Conservation (phyloP, 1,140 invertebrate genomes). For the Alviniconcha marisindica region DNA sequence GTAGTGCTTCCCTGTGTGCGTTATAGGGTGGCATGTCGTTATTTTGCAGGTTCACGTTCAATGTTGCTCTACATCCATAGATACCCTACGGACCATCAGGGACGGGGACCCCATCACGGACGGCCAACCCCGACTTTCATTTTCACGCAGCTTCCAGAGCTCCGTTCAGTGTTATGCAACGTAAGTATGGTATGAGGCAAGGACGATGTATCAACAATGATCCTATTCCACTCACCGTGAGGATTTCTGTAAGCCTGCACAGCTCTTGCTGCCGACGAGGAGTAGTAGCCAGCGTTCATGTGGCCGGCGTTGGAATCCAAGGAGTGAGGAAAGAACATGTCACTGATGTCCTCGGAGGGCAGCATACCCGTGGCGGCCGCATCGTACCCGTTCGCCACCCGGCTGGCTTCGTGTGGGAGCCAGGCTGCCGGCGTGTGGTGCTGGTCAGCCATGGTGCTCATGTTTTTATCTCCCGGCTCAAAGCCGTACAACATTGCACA, state of each 20-base stretch:
- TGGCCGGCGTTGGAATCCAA: slow-evolving; percentile 55
- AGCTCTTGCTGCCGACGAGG: slow-evolving; percentile 47
- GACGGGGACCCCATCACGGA: too few relatives aligned
- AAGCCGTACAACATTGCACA: too few relatives aligned
- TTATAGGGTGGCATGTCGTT: too few relatives aligned
- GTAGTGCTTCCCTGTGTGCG: too few relatives aligned
- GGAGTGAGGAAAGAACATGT: slow-evolving; percentile 64
- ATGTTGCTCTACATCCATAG: too few relatives aligned
- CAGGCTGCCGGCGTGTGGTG: slow-evolving; percentile 55
- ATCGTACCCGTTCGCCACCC: slow-evolving; percentile 52
- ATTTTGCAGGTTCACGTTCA: too few relatives aligned
- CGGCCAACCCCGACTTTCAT: too few relatives aligned
- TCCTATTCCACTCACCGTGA: slow-evolving; percentile 55
- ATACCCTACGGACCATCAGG: too few relatives aligned
- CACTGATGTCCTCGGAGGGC: slow-evolving; percentile 64
- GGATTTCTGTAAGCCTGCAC: slow-evolving; percentile 57
- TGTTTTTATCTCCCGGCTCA: not conserved
- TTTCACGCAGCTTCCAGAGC: too few relatives aligned
- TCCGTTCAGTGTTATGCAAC: too few relatives aligned
- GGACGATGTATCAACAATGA: too few relatives aligned
- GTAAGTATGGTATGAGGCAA: too few relatives aligned
- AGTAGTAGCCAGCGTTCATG: slow-evolving; percentile 55
- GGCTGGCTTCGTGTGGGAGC: slow-evolving; percentile 53
- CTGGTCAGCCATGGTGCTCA: slow-evolving; percentile 52
- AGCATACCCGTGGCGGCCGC: slow-evolving; percentile 45